Evolutionary conservation across 2,113 vertebrate genomes (phyloP).

Genomic region (Apistogramma diplotaenia): DNA sequence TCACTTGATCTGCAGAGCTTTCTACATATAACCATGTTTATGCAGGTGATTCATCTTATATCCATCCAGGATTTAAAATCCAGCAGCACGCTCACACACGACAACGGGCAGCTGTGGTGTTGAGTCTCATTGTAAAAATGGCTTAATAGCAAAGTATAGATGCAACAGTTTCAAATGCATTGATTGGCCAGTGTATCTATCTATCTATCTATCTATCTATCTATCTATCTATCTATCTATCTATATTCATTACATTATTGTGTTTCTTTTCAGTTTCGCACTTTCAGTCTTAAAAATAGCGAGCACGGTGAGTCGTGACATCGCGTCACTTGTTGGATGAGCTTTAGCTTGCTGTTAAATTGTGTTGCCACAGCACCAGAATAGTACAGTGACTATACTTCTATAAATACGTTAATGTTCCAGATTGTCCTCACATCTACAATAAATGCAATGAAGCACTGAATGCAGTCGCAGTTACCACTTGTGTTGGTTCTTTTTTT

Average conservation of each 20-base stretch:
- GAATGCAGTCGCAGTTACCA: conserved; percentile 45
- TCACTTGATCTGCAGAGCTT: not conserved
- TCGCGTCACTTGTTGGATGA: conserved; percentile 28
- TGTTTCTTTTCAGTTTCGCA: conserved; percentile 10
- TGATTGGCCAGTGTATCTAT: too few relatives aligned
- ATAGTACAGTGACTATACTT: conserved; percentile 42
- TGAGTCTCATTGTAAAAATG: not conserved
- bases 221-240: too few relatives aligned
- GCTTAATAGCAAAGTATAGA: not conserved
- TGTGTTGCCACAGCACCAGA: conserved; percentile 18
- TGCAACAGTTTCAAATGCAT: not conserved
- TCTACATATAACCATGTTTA: not conserved
- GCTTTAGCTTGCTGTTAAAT: conserved; percentile 46
- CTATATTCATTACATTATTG: not conserved
- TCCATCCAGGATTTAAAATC: not conserved
- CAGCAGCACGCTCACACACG: not conserved
- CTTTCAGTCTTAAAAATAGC: conserved; percentile 14
- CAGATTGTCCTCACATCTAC: conserved; percentile 42
- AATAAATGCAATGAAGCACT: conserved; percentile 49
- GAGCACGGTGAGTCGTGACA: conserved; percentile 7
- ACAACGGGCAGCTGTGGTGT: not conserved
- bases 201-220: too few relatives aligned
- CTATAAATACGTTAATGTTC: conserved; percentile 58
- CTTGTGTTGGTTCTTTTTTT: conserved; percentile 18
- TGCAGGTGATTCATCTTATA: not conserved